phyloP scores from a whole-genome alignment of 2,888 invertebrate genomes.

The Orchestes rusci region DNA sequence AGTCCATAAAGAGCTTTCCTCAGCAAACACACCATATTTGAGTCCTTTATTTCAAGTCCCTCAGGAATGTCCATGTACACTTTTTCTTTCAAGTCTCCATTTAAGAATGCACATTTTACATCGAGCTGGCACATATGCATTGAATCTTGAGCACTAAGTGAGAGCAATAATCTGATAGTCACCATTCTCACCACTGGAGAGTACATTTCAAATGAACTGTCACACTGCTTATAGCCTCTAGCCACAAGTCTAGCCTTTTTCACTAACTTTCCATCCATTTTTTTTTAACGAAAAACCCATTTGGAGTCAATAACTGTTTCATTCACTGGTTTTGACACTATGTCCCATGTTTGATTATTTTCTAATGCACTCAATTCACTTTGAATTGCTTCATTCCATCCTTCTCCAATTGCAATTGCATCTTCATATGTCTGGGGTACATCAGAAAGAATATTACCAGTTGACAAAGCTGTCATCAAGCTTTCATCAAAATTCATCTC shows the following conservation, averaged over 20 bases:
- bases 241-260: slow-evolving; percentile 17
- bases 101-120: slow-evolving; percentile 31
- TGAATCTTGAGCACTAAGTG: slow-evolving; percentile 20
- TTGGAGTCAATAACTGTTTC: slow-evolving; percentile 10
- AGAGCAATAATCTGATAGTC: slow-evolving; percentile 26
- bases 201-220: slow-evolving; percentile 25
- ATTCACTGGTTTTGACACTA: slow-evolving; percentile 5
- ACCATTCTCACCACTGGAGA: slow-evolving; percentile 31
- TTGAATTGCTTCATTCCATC: slow-evolving; percentile 5
- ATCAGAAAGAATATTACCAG: background rate
- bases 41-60: slow-evolving; percentile 17
- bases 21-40: slow-evolving; percentile 10
- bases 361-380: slow-evolving; percentile 9
- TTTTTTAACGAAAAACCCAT: slow-evolving; percentile 15
- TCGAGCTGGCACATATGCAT: slow-evolving; percentile 28
- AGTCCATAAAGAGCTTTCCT: slow-evolving; percentile 11
- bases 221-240: slow-evolving; percentile 8
- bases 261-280: slow-evolving; percentile 2
- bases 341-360: slow-evolving; percentile 1
- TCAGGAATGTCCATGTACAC: background rate
- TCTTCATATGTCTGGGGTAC: slow-evolving; percentile 12
- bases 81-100: slow-evolving; percentile 19
- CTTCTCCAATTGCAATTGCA: slow-evolving; percentile 11
- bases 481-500: slow-evolving; percentile 12
- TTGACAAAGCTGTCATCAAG: slow-evolving; percentile 14